phyloP scores from a whole-genome alignment of 1,140 invertebrate species.

The Drosophila gunungcola region DNA sequence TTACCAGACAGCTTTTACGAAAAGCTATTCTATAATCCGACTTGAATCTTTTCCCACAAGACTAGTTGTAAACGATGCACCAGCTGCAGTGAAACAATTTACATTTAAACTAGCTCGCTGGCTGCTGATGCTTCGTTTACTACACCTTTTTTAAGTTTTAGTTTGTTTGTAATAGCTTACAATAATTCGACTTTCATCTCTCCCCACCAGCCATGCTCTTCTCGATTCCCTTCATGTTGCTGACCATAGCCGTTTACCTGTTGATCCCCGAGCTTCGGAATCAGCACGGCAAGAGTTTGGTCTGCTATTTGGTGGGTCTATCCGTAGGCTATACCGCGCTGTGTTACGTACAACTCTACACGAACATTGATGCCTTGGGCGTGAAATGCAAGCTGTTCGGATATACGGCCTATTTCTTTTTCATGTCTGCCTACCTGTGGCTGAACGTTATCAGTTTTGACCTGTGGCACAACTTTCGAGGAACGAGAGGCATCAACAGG shows the following conservation, averaged over 20 bases:
- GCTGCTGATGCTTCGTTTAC: too few relatives aligned
- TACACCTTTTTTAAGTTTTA: too few relatives aligned
- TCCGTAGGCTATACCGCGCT: conserved; percentile 87
- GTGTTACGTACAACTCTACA: conserved; percentile 85
- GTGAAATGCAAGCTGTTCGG: conserved; percentile 72
- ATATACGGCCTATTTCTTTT: conserved; percentile 90
- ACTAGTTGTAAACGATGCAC: too few relatives aligned
- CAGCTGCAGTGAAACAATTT: not conserved
- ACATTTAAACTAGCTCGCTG: too few relatives aligned
- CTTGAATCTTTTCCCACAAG: too few relatives aligned
- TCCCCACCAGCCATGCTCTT: conserved; percentile 87
- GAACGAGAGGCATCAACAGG: conserved; percentile 85
- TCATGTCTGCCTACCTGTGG: conserved; percentile 91
- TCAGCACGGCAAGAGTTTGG: conserved; percentile 90
- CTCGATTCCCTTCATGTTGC: conserved; percentile 89
- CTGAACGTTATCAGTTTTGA: conserved; percentile 92
- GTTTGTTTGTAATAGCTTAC: too few relatives aligned
- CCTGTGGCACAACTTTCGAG: conserved; percentile 90
- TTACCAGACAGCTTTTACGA: too few relatives aligned
- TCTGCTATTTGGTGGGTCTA: conserved; percentile 89
- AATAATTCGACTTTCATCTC: not conserved
- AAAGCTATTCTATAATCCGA: too few relatives aligned
- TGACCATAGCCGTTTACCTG: conserved; percentile 90
- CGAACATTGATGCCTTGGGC: conserved; percentile 39
- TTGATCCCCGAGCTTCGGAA: conserved; percentile 89